Conservation (phyloP, 2,113 vertebrate genomes). For the Gallinago paraguaiae region DNA sequence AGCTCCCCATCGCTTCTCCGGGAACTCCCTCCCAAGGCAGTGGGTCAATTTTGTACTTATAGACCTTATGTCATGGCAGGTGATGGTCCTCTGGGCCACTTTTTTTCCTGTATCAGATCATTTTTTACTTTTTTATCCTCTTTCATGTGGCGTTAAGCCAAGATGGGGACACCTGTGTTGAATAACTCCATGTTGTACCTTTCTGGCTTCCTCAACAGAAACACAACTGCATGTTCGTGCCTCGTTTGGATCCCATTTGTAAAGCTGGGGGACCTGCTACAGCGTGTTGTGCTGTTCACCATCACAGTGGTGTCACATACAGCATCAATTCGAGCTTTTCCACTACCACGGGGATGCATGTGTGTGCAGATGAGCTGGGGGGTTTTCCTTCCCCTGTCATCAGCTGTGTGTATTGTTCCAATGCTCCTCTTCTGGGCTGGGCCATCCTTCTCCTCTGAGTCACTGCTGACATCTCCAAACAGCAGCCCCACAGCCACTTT, state of each 20-base stretch:
- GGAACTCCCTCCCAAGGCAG: background rate
- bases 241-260: background rate
- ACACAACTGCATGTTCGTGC: fast-evolving
- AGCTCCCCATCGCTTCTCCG: background rate
- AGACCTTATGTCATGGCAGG: background rate
- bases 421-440: background rate
- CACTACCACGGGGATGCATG: fast-evolving
- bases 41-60: background rate
- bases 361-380: fast-evolving
- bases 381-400: background rate
- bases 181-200: background rate
- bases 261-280: background rate
- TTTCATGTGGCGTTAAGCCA: background rate
- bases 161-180: too few relatives aligned
- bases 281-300: background rate
- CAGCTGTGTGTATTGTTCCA: fast-evolving
- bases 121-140: background rate
- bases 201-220: background rate
- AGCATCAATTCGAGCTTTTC: background rate
- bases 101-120: background rate
- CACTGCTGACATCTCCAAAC: background rate
- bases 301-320: background rate
- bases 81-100: background rate
- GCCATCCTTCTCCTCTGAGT: background rate
- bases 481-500: background rate